These are phyloP conservation scores for Serranus cabrilla DNA, from an alignment of 2,797 vertebrate species.

Conservation along the genomic window DNA sequence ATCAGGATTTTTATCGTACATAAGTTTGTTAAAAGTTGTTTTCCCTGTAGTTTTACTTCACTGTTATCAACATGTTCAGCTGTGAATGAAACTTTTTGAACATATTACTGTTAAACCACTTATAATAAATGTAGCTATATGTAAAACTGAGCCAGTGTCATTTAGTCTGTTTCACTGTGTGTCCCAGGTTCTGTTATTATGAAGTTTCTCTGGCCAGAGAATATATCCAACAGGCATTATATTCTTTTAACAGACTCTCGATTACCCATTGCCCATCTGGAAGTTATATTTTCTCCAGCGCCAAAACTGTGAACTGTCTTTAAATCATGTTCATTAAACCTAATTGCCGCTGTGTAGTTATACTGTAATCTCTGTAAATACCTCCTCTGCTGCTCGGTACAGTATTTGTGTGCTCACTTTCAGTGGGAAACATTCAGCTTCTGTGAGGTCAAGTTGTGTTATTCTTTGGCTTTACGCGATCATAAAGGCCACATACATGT, in stretches of 20 bases:
- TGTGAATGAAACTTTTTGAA: background rate
- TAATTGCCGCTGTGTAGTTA: background rate
- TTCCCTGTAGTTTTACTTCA: no score
- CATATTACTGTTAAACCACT: no score
- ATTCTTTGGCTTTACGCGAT: constrained; percentile 24
- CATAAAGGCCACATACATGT: constrained; percentile 27
- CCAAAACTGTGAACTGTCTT: constrained; percentile 1
- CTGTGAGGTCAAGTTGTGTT: constrained; percentile 14
- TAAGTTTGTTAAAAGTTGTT: no score
- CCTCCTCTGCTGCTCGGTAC: background rate
- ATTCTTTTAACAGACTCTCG: background rate
- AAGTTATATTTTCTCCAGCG: background rate
- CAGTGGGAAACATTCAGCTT: background rate
- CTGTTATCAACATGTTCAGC: background rate
- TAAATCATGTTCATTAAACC: constrained; percentile 1
- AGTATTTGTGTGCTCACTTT: background rate
- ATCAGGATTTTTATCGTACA: no score
- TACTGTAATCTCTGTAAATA: constrained; percentile 3
- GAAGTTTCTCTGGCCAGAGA: background rate
- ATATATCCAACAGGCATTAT: background rate
- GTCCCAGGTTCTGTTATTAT: background rate
- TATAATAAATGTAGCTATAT: background rate
- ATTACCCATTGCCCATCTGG: constrained; percentile 7
- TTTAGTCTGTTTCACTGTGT: background rate
- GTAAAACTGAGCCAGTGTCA: background rate